Evolutionary conservation across 2,113 vertebrate species (phyloP), one percentile per base, ranked within the genome.

Genomic region (Chlorodrepanis virens): DNA sequence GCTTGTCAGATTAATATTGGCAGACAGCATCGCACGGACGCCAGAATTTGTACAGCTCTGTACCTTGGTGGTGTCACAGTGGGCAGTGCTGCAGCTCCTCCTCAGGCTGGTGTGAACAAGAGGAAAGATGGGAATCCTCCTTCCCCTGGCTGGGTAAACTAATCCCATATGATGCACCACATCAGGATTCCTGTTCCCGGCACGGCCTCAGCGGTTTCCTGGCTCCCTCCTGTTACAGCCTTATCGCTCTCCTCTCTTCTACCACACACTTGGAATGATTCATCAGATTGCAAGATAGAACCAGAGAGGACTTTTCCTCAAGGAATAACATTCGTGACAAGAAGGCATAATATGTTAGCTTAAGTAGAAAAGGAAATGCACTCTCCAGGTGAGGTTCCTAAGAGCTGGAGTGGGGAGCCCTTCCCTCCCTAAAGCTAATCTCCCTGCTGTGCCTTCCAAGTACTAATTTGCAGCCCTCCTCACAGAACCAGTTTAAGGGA

Each of bases 401-500:
- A 42, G 78, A 84, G 52, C 35, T 68, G 77, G 76, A 91, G 64
- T 3, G 47, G 57, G 91, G 53, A 93, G 74, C 27, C 89, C 87
- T 87, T 50, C 77, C 53, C 87, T 89, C 81, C 74, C 87, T 91
- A 87, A 52, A 95, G 93, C 77, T 91, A 57, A 94, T 91, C 65
- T 91, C 25, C 89, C 77, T 69, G 65, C 91, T 89, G 86, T 44
- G 83, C 29, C 47, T 93, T 93, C 83, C 87, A 87, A 93, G 74
- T 44, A 37, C 69, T 95, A 60, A 94, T 96, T 94, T 95, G 84
- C 89, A 96, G 91, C 50, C 83, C 67, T 76, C 67, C 83, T 89
- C 87, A 87, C 78, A 68, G 70, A 91, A 96, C 84, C 87, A 76
- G 93, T 92, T 93, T 84, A 50, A 91, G 83, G 86, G 75, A 95